phyloP scores from a whole-genome alignment of 2,113 vertebrate genomes.

The Synodontis membranacea region DNA sequence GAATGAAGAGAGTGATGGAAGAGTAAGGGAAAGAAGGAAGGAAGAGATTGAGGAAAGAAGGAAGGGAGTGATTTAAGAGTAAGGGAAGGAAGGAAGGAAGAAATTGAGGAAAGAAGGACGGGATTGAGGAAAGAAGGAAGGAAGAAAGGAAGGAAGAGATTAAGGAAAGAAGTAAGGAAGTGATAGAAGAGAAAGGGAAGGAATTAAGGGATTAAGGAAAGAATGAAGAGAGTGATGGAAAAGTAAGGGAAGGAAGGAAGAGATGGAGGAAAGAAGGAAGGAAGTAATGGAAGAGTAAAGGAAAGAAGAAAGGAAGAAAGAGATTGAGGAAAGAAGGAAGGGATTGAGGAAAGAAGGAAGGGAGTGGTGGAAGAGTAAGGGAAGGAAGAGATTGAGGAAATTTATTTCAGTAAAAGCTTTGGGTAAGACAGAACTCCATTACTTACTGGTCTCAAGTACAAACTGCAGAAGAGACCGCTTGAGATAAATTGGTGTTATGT shows the following conservation, averaged over 20 bases:
- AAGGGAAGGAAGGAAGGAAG: background rate
- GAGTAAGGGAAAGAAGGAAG: background rate
- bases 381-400: background rate
- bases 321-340: background rate
- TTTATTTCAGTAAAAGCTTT: background rate
- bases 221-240: background rate
- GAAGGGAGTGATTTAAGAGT: background rate
- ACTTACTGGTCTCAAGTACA: background rate
- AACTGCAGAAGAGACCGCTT: background rate
- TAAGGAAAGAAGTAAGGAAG: background rate
- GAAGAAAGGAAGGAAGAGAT: background rate
- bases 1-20: rapidly evolving
- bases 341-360: background rate
- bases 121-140: background rate
- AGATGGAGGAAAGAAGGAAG: background rate
- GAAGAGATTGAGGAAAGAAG: background rate
- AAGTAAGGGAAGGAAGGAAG: background rate
- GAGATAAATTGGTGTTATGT: background rate
- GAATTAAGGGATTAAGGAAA: too few species aligned
- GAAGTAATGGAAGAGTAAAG: background rate
- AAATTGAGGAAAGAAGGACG: background rate
- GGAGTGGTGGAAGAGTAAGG: background rate
- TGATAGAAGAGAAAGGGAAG: background rate
- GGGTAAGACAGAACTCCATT: background rate
- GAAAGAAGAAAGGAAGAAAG: background rate